These are phyloP conservation scores for Micrasema longulum DNA, from an alignment of 1,140 invertebrate species.

Conservation along the genomic window DNA sequence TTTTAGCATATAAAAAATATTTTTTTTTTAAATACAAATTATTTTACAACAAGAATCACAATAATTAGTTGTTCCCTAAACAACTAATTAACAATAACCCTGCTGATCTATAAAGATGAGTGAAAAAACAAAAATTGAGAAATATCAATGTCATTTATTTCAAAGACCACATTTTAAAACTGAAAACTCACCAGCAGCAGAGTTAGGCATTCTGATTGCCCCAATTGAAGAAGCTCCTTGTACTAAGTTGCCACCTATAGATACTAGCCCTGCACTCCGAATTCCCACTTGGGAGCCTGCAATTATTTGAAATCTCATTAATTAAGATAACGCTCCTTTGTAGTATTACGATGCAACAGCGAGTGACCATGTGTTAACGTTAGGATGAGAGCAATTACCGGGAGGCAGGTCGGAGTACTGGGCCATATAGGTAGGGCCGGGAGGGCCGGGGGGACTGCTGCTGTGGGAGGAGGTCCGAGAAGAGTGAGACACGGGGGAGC, in stretches of 20 bases:
- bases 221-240: constrained; percentile 37
- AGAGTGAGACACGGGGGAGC: constrained; percentile 78
- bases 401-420: constrained; percentile 52
- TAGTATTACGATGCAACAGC: too few relatives aligned
- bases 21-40: too few relatives aligned
- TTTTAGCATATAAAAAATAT: too few relatives aligned
- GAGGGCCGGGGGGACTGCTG: constrained; percentile 63
- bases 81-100: too few relatives aligned
- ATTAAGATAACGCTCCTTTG: too few relatives aligned
- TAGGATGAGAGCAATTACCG: constrained; percentile 11
- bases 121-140: too few relatives aligned
- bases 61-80: too few relatives aligned
- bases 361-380: too few relatives aligned
- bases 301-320: background rate
- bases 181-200: constrained; percentile 8
- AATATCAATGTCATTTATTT: constrained; percentile 16
- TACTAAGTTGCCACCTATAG: constrained; percentile 21
- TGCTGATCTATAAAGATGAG: too few relatives aligned
- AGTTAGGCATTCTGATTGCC: constrained; percentile 47
- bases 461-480: constrained; percentile 65
- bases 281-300: constrained; percentile 19
- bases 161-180: background rate
- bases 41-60: too few relatives aligned
- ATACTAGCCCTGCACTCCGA: constrained; percentile 16
- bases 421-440: constrained; percentile 55